phyloP scores from a whole-genome alignment of 2,113 vertebrate species.

The Triplophysa tibetana region DNA sequence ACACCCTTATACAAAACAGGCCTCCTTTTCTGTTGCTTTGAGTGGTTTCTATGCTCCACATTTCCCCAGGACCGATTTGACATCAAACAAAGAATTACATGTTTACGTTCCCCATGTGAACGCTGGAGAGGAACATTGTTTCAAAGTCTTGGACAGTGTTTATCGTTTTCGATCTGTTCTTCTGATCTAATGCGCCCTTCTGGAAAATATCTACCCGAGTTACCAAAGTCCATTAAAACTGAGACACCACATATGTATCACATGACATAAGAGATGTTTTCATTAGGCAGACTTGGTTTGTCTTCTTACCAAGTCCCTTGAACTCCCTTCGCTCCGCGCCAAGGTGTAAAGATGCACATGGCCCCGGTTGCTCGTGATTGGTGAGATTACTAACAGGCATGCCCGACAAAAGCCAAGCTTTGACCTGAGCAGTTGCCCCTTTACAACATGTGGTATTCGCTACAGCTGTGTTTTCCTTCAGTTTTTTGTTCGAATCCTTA shows the following conservation, averaged over 20 bases:
- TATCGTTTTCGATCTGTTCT: conserved; percentile 67
- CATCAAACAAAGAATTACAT: conserved; percentile 68
- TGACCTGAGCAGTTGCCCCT: conserved; percentile 59
- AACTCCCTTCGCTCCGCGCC: conserved; percentile 39
- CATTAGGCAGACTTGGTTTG: conserved; percentile 38
- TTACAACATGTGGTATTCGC: conserved; percentile 72
- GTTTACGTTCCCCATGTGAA: conserved; percentile 68
- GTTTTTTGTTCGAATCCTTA: conserved; percentile 62
- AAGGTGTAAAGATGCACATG: conserved; percentile 54
- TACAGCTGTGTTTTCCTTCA: conserved; percentile 70
- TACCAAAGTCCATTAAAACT: conserved; percentile 43
- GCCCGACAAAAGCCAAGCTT: conserved; percentile 49
- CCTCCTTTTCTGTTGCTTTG: conserved; percentile 20
- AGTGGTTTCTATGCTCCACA: conserved; percentile 59
- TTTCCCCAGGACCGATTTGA: conserved; percentile 56
- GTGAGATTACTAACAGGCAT: conserved; percentile 51
- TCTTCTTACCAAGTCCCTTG: conserved; percentile 39
- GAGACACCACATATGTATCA: conserved; percentile 44
- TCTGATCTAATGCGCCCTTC: conserved; percentile 54
- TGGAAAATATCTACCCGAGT: conserved; percentile 42
- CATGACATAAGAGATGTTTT: conserved; percentile 45
- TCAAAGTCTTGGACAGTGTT: conserved; percentile 62
- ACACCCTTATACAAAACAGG: conserved; percentile 46
- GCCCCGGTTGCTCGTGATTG: conserved; percentile 16
- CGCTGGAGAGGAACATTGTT: conserved; percentile 61